Evolutionary conservation across 1,140 invertebrate species (phyloP).

Genomic region (Lordiphosa mommai): DNA sequence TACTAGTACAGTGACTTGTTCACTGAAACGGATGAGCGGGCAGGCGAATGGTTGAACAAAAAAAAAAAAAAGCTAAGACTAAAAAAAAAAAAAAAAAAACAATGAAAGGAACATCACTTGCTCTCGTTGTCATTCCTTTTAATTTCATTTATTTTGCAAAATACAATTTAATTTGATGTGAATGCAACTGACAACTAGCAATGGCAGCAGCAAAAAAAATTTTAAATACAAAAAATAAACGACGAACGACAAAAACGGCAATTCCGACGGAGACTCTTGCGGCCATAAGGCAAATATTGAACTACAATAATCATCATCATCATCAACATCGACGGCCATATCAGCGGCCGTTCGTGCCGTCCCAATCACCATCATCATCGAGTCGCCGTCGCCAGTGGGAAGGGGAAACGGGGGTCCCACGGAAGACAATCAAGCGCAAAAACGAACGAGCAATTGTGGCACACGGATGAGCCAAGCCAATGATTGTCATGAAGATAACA

Average conservation of each 20-base stretch:
- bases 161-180: conserved; percentile 75
- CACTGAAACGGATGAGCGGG: conserved; percentile 21
- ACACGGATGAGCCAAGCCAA: conserved; percentile 69
- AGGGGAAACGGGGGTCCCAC: conserved; percentile 17
- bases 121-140: conserved; percentile 69
- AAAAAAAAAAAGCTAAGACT: too few relatives aligned
- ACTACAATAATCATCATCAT: conserved; percentile 76
- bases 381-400: conserved; percentile 10
- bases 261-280: conserved; percentile 5
- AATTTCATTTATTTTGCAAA: conserved; percentile 77
- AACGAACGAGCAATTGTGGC: conserved; percentile 76
- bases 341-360: conserved; percentile 14
- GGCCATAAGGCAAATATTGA: conserved; percentile 75
- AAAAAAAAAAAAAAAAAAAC: conserved; percentile 10
- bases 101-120: conserved; percentile 51
- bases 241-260: conserved; percentile 39
- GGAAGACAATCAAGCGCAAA: conserved; percentile 74
- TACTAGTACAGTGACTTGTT: conserved; percentile 2
- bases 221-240: conserved; percentile 17
- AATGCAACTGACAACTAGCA: conserved; percentile 74
- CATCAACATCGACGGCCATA: conserved; percentile 33
- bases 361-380: conserved; percentile 56
- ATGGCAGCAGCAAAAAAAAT: conserved; percentile 7
- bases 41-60: conserved; percentile 9
- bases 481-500: conserved; percentile 76